Base-by-base conservation (phyloP, 2,113 vertebrate genomes). In the Nibea coibor region DNA sequence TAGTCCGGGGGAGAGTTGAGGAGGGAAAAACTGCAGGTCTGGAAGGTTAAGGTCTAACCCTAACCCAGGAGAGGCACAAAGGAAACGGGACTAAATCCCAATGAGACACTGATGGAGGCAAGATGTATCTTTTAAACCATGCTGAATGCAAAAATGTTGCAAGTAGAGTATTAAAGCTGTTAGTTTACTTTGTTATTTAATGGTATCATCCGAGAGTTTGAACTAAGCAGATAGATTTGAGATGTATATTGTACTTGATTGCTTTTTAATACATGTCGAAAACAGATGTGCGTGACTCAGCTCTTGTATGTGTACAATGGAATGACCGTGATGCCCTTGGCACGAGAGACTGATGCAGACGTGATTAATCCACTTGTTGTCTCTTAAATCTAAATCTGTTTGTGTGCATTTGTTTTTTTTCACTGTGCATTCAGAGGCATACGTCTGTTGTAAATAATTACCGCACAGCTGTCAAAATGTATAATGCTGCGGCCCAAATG, bases 51-150 rank as follows among this genome's bases (percentile, higher is more conserved):
- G 24, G 43, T 76, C 67, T 59, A n/a, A n/a, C n/a, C n/a, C 62
- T 78, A 71, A 83, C 78, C 80, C 50, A 42, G 5, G 16, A 53
- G 59, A 69, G 39, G 51, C n/a, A 15, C 19, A 63, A 9, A 56
- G 61, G 80, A 89, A 89, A 81, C 31, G 31, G 28, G 12, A 26
- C 11, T 57, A 15, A 54, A 65, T 57, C 62, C 26, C 47, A 77
- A 0, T 19, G 51, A 72, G 59, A 22, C 57, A 68, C 28, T 73
- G 35, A 64, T 64, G 75, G 67, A 85, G 8, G 4, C 64, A 43
- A 22, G 56, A 11, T 75, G 61, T 19, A 59, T 75, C 19, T 70
- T 63, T 28, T 51, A 56, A 62, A 47, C 35, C 24, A 53, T 12
- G 16, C 1, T 26, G 17, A 58, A 80, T 4, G 10, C 15, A 26